Evolutionary conservation across 2,113 vertebrate genomes (phyloP).

Genomic region (Urocolius indicus): DNA sequence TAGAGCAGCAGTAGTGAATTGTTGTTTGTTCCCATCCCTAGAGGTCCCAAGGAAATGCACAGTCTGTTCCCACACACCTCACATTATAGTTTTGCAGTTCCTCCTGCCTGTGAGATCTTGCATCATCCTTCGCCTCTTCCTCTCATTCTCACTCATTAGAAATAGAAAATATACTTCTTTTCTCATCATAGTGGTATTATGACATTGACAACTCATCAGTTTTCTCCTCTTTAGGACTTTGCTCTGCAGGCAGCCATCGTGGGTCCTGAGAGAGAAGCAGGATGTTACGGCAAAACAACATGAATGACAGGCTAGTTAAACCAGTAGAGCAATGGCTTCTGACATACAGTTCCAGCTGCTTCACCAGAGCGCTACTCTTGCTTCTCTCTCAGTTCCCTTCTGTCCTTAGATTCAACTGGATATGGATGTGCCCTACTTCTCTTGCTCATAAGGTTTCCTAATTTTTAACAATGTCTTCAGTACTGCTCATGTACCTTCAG

Average conservation of each 20-base stretch:
- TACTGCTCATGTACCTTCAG: not conserved
- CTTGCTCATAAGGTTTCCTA: not conserved
- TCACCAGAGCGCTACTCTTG: not conserved
- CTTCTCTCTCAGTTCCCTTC: not conserved
- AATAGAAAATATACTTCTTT: not conserved
- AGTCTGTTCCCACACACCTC: not conserved
- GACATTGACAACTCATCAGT: not conserved
- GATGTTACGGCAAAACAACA: fast-evolving
- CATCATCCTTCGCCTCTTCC: not conserved
- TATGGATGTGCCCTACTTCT: not conserved
- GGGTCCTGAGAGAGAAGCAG: not conserved
- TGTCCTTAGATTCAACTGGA: not conserved
- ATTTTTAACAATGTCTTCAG: not conserved
- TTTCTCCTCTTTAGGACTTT: not conserved
- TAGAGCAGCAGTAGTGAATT: not conserved
- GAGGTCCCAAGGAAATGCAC: not conserved
- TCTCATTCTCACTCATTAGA: not conserved
- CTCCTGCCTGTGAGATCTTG: not conserved
- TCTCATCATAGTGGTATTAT: not conserved
- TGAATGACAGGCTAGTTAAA: not conserved
- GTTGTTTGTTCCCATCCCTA: not conserved
- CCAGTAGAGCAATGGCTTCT: not conserved
- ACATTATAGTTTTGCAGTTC: not conserved
- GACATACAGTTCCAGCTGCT: not conserved
- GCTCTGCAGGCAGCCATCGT: not conserved